These are phyloP conservation scores for Erpornis zantholeuca DNA, from an alignment of 2,113 vertebrate species.

Conservation along the genomic window DNA sequence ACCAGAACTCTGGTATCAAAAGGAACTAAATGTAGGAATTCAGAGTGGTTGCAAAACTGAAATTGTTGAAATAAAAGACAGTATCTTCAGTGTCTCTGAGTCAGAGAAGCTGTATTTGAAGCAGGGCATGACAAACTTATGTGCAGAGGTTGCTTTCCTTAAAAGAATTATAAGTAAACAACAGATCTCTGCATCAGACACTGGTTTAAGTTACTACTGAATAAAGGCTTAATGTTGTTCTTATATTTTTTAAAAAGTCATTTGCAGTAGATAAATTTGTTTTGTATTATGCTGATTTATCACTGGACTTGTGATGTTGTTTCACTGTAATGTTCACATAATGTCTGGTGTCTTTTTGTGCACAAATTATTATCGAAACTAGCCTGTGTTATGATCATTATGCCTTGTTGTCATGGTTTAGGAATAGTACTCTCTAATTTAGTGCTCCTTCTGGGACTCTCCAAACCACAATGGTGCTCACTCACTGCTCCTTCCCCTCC, in stretches of 20 bases:
- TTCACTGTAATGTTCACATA: conserved; percentile 79
- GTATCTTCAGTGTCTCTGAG: conserved; percentile 69
- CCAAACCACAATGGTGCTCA: neutral
- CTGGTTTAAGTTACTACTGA: conserved; percentile 72
- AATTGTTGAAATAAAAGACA: conserved; percentile 66
- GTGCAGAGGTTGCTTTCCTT: conserved; percentile 76
- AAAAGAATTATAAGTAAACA: conserved; percentile 78
- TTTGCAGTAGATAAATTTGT: conserved; percentile 67
- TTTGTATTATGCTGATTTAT: conserved; percentile 73
- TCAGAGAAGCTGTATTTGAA: conserved; percentile 77
- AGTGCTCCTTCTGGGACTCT: neutral
- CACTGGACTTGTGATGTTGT: conserved; percentile 79
- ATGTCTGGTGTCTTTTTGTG: conserved; percentile 68
- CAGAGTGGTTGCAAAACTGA: conserved; percentile 61
- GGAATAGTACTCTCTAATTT: neutral
- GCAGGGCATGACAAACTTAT: conserved; percentile 74
- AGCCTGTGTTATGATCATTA: conserved; percentile 64
- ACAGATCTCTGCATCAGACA: conserved; percentile 77
- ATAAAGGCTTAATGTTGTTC: neutral
- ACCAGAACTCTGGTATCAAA: conserved; percentile 78
- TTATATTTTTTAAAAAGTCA: neutral
- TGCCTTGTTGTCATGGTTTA: conserved; percentile 49
- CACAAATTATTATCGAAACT: conserved; percentile 65
- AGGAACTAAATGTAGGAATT: conserved; percentile 68
- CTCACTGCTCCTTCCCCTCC: neutral